Percentiles rank a stretch among this genome's conserved stretches.
These are phyloP conservation scores for Craterocephalus amniculus DNA, from an alignment of 2,797 vertebrate genomes.

Conservation along the genomic window DNA sequence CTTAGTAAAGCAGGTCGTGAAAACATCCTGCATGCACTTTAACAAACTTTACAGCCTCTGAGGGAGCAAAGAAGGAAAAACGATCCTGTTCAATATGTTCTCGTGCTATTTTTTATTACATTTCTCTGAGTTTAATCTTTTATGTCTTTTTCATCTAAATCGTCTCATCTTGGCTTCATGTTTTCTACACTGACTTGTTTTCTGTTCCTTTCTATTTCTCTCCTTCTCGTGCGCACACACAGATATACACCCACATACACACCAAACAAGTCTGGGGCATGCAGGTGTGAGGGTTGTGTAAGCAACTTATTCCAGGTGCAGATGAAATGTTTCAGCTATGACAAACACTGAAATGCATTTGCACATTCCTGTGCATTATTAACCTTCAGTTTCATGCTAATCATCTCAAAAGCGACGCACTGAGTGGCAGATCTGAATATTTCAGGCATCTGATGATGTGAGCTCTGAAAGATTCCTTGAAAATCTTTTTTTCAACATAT, in stretches of 20 bases:
- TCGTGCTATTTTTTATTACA: conserved; percentile 13
- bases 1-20: conserved; percentile 18
- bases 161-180: background rate
- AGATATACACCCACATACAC: conserved; percentile 6
- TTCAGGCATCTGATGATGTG: conserved; percentile 38
- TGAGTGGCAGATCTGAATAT: conserved; percentile 39
- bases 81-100: background rate
- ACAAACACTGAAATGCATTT: conserved; percentile 54
- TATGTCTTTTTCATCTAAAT: conserved; percentile 14
- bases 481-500: conserved; percentile 21
- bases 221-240: conserved; percentile 5
- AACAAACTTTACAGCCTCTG: conserved; percentile 54
- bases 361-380: conserved; percentile 66
- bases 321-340: conserved; percentile 60
- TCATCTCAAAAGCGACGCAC: conserved; percentile 35
- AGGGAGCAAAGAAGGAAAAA: conserved; percentile 37
- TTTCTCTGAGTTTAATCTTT: conserved; percentile 30
- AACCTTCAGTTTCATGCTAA: conserved; percentile 42
- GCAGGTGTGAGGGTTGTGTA: conserved; percentile 72
- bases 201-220: conserved; percentile 11
- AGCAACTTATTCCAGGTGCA: conserved; percentile 67
- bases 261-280: conserved; percentile 41
- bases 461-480: conserved; percentile 43
- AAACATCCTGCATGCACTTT: conserved; percentile 53
- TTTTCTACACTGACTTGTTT: background rate